Evolutionary conservation across 2,888 invertebrate species (phyloP), one percentile per base, ranked within the genome.

Genomic region (Nineta flava): DNA sequence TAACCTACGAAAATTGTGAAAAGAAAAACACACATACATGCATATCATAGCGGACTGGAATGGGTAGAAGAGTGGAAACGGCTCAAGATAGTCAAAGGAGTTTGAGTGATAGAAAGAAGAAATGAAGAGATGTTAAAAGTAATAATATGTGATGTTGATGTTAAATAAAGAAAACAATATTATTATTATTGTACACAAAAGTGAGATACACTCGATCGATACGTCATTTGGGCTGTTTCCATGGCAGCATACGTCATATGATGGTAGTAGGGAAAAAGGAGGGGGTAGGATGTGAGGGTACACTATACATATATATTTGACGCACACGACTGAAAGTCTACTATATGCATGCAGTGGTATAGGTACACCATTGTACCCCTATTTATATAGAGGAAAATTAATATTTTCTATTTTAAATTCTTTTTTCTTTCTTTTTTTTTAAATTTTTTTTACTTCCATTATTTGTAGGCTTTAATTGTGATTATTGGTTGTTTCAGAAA

Each of bases 191-290:
- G 50, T 54, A 54, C 56, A 59, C 55, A 59, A 56, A 60, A 64
- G 62, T 55, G 63, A 63, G 67, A 67, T 58, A 58, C 60, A 59
- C 56, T 58, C 62, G 67, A 69, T 69, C 69, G 68, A 69, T 69
- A 68, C 68, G 66, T 69, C 68, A 69, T 69, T 69, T 69, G 67
- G 66, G 66, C 67, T 68, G 68, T 69, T 68, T 65, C 69, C 68
- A 69, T 69, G 68, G 68, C 62, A 69, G 67, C 69, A 67, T 63
- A 65, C 46, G 45, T 47, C 50, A 34, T 26, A 26, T 26, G 26
- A 26, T 5, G 7, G 16, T 15, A 16, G 26, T 19, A 13, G 26
- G 35, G 15, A 26, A 15, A 31, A 15, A 15, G 21, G 32, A 31
- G 21, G 12, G 15, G 13, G 45, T 13, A 42, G 42, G 17, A 42